phyloP scores from a whole-genome alignment of 2,797 vertebrate genomes.

The Nyctibius grandis region DNA sequence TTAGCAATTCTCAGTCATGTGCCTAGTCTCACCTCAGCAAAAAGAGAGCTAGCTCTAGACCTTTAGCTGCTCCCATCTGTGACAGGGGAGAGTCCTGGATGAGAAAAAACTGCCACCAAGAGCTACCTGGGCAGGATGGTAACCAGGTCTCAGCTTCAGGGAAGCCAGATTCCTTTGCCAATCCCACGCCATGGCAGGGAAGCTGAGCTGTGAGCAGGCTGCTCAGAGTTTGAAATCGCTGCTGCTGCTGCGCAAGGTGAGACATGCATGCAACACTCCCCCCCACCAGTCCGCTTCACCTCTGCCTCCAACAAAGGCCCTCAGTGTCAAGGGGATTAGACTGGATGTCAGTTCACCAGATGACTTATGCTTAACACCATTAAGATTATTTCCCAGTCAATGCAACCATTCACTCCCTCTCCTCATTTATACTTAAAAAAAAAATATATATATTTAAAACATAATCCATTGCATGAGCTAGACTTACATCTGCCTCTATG shows the following conservation, averaged over 20 bases:
- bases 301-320: neutral
- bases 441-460: neutral
- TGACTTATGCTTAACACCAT: neutral
- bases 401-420: neutral
- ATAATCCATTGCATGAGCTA: neutral
- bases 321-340: neutral
- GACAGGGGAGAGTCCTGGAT: neutral
- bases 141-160: neutral
- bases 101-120: neutral
- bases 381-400: neutral
- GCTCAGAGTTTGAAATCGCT: neutral
- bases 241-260: neutral
- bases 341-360: neutral
- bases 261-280: accelerated
- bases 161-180: neutral
- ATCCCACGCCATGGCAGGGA: accelerated
- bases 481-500: slow-evolving; percentile 60
- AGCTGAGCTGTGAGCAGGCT: neutral
- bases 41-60: neutral
- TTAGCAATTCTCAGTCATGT: neutral
- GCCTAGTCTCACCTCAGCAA: neutral
- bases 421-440: neutral
- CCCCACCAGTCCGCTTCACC: neutral
- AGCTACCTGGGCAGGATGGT: neutral
- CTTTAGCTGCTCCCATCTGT: neutral